A percentile compares a stretch with the other conserved stretches of the same genome.
These are phyloP conservation scores for Megaceryle alcyon DNA, from an alignment of 2,797 vertebrate species.

Conservation along the genomic window DNA sequence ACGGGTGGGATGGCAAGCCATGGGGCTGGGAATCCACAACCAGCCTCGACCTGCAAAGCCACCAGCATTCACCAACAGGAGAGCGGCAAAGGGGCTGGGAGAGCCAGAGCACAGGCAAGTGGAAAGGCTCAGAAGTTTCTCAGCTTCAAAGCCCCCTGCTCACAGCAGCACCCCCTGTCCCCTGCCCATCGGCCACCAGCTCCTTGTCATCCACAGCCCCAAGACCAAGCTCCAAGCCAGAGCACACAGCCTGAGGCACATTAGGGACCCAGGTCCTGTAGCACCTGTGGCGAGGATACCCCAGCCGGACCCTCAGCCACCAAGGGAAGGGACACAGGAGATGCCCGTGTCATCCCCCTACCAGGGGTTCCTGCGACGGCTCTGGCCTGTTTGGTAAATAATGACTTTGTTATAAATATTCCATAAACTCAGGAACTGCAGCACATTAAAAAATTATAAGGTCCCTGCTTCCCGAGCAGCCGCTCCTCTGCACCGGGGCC, in stretches of 20 bases:
- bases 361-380: neutral
- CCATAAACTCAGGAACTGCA: conserved; percentile 71
- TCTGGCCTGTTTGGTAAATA: conserved; percentile 66
- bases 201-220: neutral
- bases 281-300: neutral
- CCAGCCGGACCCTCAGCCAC: neutral
- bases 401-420: conserved; percentile 73
- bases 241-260: neutral
- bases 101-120: accelerated
- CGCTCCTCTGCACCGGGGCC: conserved; percentile 55
- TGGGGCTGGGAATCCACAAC: neutral
- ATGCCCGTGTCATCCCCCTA: accelerated
- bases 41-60: neutral
- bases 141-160: neutral
- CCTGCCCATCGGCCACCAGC: neutral
- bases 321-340: neutral
- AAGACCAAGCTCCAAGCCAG: neutral
- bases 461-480: conserved; percentile 34
- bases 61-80: accelerated
- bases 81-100: neutral
- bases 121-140: neutral
- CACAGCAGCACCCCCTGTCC: neutral
- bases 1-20: accelerated
- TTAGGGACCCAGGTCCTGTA: neutral
- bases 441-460: conserved; percentile 76